Base-by-base conservation (phyloP, 2,888 invertebrate genomes). In the Ornithoptera alexandrae region DNA sequence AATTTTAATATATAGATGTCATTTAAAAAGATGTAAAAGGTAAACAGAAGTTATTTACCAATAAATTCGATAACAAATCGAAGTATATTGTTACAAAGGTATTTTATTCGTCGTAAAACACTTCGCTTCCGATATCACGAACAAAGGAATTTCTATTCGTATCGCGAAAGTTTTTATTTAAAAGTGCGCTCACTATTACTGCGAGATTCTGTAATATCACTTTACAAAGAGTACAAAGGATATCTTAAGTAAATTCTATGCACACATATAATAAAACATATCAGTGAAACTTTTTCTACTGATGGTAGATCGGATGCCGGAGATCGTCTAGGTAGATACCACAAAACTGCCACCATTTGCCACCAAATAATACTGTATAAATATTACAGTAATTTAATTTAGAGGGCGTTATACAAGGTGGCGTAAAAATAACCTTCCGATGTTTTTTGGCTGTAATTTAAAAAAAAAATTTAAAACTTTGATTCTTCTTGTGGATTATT, bases 211-310 rank as follows among this genome's bases (percentile, higher is more conserved):
- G 10, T 46, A 42, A 63, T 63, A 63, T 63, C 24, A 53, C 50
- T 50, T 63, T 63, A 46, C 62, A 63, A 22, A 63, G 50, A 24
- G 18, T 10, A 46, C 12, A n/a, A 42, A 61, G 10, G 42, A 39
- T n/a, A 61, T 59, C 7, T 20, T n/a, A 22, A 6, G 8, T 58
- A 10, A 58, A 6, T 6, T 15, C 22, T 58, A 5, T 7, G 22
- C 8, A 58, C 6, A 58, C 22, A 8, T 58, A n/a, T 22, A 58
- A 57, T 57, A 24, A 12, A 22, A 58, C 1, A 8, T 53, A 12
- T 53, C 7, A 18, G n/a, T n/a, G 18, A 18, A 2, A n/a, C 6
- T 53, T 53, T 8, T 20, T 7, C 56, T n/a, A 56, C 12, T 12
- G 15, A 46, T 46, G 2, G 0, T 15, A 46, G 46, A 1, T 46